Conservation (phyloP, 1,140 invertebrate species). For the Ceratina calcarata region DNA sequence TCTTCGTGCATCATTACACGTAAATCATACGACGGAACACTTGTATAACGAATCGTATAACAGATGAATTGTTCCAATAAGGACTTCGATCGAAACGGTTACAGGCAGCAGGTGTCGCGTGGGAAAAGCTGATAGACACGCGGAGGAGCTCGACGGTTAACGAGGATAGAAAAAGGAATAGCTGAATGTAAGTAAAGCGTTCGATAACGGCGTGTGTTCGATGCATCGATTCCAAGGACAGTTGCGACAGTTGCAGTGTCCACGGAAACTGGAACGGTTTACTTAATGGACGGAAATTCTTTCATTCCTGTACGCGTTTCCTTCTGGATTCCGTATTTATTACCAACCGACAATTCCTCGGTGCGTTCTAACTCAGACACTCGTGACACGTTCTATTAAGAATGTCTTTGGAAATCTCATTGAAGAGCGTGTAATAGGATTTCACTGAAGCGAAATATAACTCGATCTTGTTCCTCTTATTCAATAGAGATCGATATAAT, state of each 20-base stretch:
- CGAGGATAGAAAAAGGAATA: conserved; percentile 20
- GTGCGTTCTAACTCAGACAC: no score
- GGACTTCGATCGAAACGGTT: neutral
- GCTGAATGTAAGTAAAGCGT: conserved; percentile 1
- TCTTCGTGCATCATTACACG: no score
- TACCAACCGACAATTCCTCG: neutral
- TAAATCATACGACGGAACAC: no score
- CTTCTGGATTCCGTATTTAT: neutral
- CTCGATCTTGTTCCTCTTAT: no score
- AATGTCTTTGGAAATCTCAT: no score
- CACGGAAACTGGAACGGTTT: conserved; percentile 30
- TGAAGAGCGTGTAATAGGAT: no score
- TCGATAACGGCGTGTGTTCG: conserved; percentile 17
- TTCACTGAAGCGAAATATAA: no score
- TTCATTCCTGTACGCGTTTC: conserved; percentile 12
- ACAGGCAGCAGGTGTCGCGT: neutral
- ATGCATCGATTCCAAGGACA: conserved; percentile 11
- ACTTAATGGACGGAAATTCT: conserved; percentile 45
- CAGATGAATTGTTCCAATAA: neutral
- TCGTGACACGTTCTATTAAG: no score
- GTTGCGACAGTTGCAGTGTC: conserved; percentile 5
- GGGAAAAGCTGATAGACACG: conserved; percentile 15
- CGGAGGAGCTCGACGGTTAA: conserved; percentile 25
- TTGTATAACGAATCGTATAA: no score
- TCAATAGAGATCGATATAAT: no score